A percentile compares a stretch with the other conserved stretches of the same genome.
These are phyloP conservation scores for Aldrovandia affinis DNA, from an alignment of 2,797 vertebrate species.

Conservation along the genomic window DNA sequence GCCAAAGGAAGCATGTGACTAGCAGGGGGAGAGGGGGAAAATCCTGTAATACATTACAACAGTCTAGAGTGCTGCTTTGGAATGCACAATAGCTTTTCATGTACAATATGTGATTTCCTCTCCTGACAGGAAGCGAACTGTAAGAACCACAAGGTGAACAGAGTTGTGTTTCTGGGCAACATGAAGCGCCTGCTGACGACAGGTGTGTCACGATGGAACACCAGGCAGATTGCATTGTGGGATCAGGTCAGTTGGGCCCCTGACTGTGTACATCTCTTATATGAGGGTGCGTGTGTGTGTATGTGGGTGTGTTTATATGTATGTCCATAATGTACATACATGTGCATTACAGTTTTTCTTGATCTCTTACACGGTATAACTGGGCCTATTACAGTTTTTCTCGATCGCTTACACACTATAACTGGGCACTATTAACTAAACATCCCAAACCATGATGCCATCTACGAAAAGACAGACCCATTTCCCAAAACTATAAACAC, in stretches of 20 bases:
- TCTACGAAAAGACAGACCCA: too few species aligned
- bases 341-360: too few species aligned
- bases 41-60: neutral
- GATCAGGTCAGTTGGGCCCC: conserved; percentile 85
- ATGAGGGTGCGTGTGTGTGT: neutral
- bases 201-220: conserved; percentile 97
- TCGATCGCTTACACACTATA: too few species aligned
- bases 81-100: neutral
- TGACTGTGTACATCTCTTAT: neutral
- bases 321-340: too few species aligned
- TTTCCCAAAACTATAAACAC: too few species aligned
- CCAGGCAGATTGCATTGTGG: conserved; percentile 95
- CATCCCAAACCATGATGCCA: too few species aligned
- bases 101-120: conserved; percentile 18
- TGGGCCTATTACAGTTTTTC: too few species aligned
- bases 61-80: neutral
- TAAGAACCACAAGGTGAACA: conserved; percentile 95
- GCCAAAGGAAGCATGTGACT: neutral
- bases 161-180: conserved; percentile 94
- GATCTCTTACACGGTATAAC: too few species aligned
- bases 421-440: too few species aligned
- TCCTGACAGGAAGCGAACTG: conserved; percentile 86
- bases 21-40: neutral
- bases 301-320: neutral
- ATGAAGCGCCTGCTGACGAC: conserved; percentile 93